Base-by-base conservation (phyloP, 2,888 invertebrate genomes). In the Cosmorhoe ocellata region DNA sequence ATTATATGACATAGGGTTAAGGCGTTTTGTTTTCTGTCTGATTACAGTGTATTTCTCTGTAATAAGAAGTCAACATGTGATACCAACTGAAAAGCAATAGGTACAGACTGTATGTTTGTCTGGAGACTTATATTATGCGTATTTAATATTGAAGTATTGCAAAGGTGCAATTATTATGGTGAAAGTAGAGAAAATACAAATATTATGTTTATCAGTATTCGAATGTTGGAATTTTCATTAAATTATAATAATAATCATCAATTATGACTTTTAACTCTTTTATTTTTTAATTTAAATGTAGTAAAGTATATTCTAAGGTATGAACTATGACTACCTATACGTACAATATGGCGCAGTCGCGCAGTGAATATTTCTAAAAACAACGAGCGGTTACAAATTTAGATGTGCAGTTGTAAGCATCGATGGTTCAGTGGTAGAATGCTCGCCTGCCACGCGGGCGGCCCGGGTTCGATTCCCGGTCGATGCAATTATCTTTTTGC, bases 361-460 rank as follows among this genome's bases (percentile, higher is more conserved):
- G n/a, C n/a, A n/a, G n/a, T n/a, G n/a, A n/a, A n/a, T n/a, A n/a
- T n/a, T n/a, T n/a, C n/a, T n/a, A n/a, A n/a, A n/a, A n/a, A n/a
- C n/a, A n/a, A n/a, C n/a, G n/a, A n/a, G n/a, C n/a, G n/a, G 4
- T 11, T 30, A 10, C 18, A 5, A 34, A 18, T 10, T 34, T 34
- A 0, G 6, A 33, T 18, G 18, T 18, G n/a, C 4, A 18, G 1
- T 24, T 6, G 3, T 1, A 60, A 81, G 84, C 85, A 88, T 88
- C 88, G 88, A 84, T 88, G 88, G 88, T 88, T 86, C 85, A 86
- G 86, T 86, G 86, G 86, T 86, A 86, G 85, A 86, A 86, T 86
- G 86, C 89, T 90, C 90, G 90, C 90, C 90, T 90, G 90, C 90
- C 90, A 90, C 90, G 90, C 90, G 90, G 90, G 90, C 90, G 90